phyloP scores from a whole-genome alignment of 2,888 invertebrate species.

The Maniola hyperantus region DNA sequence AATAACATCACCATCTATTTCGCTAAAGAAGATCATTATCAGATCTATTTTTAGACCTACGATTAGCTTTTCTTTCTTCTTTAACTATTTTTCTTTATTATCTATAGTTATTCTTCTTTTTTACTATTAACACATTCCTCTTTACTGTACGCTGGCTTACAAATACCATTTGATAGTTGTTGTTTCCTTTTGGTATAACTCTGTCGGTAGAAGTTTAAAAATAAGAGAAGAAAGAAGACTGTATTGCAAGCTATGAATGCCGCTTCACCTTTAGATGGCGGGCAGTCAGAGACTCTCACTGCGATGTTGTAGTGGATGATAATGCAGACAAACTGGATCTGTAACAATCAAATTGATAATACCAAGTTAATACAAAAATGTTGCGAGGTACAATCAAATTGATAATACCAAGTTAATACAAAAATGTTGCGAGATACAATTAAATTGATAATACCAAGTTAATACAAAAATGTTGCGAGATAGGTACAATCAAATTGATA shows the following conservation, averaged over 20 bases:
- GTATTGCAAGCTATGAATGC: constrained; percentile 83
- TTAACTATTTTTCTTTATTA: neutral
- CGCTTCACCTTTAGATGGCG: constrained; percentile 81
- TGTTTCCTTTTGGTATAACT: constrained; percentile 49
- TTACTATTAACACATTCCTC: neutral
- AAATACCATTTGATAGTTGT: constrained; percentile 1
- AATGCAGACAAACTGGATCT: constrained; percentile 85
- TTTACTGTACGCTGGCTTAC: neutral
- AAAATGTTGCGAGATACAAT: constrained; percentile 47
- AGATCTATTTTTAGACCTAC: neutral
- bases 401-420: neutral
- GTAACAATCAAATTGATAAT: constrained; percentile 47
- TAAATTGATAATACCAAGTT: neutral
- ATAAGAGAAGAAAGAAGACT: constrained; percentile 83
- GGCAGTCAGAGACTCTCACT: constrained; percentile 81
- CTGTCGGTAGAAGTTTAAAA: constrained; percentile 84
- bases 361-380: no score
- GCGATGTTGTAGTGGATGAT: constrained; percentile 79
- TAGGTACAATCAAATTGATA: constrained; percentile 43
- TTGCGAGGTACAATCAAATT: constrained; percentile 46
- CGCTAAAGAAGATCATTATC: neutral
- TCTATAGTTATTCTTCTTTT: neutral
- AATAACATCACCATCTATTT: neutral
- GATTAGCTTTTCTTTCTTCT: neutral
- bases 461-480: no score